Base-by-base conservation (phyloP, 1,140 invertebrate genomes). In the Paralvinella palmiformis region DNA sequence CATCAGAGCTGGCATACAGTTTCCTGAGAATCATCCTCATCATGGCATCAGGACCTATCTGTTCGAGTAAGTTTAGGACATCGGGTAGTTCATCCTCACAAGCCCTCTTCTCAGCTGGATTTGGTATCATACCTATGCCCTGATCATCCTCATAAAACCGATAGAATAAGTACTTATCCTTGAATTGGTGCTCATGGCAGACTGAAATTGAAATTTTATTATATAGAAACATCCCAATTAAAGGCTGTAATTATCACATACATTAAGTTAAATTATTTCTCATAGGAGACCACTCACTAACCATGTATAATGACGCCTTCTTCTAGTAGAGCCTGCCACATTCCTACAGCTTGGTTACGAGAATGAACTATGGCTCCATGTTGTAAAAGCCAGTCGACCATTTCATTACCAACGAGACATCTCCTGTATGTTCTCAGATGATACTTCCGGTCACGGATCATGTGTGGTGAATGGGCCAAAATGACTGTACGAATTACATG, bases 321-420 rank as follows among this genome's bases (percentile, higher is more conserved):
- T 76, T 92, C 91, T 27, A 92, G 79, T n/a, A 92, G 78, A 0
- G 86, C 87, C 74, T 92, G 91, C 88, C 89, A 92, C 86, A 91
- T 91, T 29, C 86, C 88, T 20, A 87, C 85, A 31, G 89, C 89
- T 71, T 90, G 88, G 63, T 85, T 84, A 62, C 89, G 79, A n/a
- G 86, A 87, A 62, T 81, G 80, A 6, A 84, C 81, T 80, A 74
- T 50, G 10, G 72, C 63, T 59, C 71, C 73, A 48, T 72, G 67
- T 52, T 76, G 75, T 66, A 90, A 75, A 31, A 92, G 73, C 89
- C 90, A 92, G 73, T 91, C 89, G 1, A 90, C 88, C 74, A 92
- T 85, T 75, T 92, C 90, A 1, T 82, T 80, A 24, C 85, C 85
- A 20, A 85, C 80, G 76, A 85, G 79, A 69, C 83, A 85, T 58